These are phyloP conservation scores for Paragorgia papillata DNA, from an alignment of 92 coral and sea anemone species.

Conservation along the genomic window DNA sequence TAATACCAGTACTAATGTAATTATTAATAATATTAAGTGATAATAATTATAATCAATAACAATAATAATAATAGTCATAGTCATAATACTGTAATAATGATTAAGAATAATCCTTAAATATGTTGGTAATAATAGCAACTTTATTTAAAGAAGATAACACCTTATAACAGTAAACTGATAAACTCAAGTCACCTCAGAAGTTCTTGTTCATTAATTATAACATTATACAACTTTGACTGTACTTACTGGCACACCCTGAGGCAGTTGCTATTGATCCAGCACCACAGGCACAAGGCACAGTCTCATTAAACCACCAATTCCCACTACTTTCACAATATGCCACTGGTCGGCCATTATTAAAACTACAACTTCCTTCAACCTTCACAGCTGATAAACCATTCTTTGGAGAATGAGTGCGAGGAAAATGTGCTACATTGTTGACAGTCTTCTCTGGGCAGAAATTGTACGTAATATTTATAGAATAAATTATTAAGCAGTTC, in stretches of 20 bases:
- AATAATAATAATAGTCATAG: too few relatives aligned
- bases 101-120: too few relatives aligned
- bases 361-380: constrained; percentile 11
- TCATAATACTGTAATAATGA: too few relatives aligned
- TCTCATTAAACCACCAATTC: constrained; percentile 13
- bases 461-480: not conserved
- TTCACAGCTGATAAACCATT: constrained; percentile 4
- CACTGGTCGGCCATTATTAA: not conserved
- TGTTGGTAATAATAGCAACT: too few relatives aligned
- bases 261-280: constrained; percentile 8
- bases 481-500: not conserved
- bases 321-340: constrained; percentile 29
- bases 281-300: constrained; percentile 20
- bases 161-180: too few relatives aligned
- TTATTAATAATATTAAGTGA: too few relatives aligned
- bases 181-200: too few relatives aligned
- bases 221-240: too few relatives aligned
- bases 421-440: constrained; percentile 4
- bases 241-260: constrained; percentile 20
- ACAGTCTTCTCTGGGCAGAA: constrained; percentile 3
- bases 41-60: too few relatives aligned
- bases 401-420: constrained; percentile 22
- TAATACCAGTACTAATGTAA: too few relatives aligned
- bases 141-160: too few relatives aligned
- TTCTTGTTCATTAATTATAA: too few relatives aligned